A percentile compares a stretch with the other conserved stretches of the same genome.
Conservation (phyloP, 2,797 vertebrate genomes). For the Mormyrus hasselquistii region DNA sequence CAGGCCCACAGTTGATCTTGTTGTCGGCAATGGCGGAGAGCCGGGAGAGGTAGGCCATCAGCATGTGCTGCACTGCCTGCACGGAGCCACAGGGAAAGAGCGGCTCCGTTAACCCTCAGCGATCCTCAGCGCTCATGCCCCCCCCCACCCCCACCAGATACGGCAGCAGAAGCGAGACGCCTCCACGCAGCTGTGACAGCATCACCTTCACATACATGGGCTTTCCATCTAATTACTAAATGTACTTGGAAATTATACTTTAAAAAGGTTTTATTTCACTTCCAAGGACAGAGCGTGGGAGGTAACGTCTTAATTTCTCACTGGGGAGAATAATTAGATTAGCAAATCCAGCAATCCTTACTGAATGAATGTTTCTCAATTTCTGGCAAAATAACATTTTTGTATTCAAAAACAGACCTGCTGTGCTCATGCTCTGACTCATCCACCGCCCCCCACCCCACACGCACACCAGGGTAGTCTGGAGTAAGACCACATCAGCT, state of each 20-base stretch:
- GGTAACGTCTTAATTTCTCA: neutral
- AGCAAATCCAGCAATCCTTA: neutral
- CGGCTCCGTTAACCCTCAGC: neutral
- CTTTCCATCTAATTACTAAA: constrained; percentile 5
- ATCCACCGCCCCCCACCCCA: neutral
- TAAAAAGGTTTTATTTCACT: neutral
- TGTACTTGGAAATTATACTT: neutral
- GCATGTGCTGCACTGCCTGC: constrained; percentile 93
- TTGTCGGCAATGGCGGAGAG: constrained; percentile 94
- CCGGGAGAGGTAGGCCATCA: constrained; percentile 90
- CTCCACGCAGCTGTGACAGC: neutral
- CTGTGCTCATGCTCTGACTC: neutral
- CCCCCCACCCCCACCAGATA: neutral
- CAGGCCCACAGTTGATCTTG: constrained; percentile 98
- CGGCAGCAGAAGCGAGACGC: neutral
- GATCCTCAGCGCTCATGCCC: too few relatives aligned
- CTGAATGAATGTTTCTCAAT: neutral
- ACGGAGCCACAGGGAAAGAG: neutral
- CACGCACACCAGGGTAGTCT: neutral
- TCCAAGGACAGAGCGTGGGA: neutral
- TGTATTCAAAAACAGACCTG: neutral
- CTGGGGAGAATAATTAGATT: neutral
- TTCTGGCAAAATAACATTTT: neutral
- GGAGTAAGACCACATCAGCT: neutral
- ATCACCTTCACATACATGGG: neutral